phyloP scores from a whole-genome alignment of 2,797 vertebrate genomes.

The Tamandua tetradactyla region DNA sequence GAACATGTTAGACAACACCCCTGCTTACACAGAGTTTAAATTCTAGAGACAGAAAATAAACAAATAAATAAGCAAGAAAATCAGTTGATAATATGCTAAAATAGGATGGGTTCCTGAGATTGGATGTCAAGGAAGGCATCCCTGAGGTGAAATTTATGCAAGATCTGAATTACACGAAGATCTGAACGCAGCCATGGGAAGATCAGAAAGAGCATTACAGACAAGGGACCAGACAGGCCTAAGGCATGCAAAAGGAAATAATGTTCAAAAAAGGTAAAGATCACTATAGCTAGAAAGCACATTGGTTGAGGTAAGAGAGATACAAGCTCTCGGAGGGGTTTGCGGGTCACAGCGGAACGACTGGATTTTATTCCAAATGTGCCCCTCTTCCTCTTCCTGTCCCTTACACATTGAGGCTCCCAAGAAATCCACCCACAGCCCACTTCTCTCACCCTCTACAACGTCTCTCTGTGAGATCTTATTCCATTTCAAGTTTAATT shows the following conservation, averaged over 20 bases:
- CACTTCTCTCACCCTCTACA: not conserved
- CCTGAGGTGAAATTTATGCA: conserved; percentile 12
- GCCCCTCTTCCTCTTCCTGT: not conserved
- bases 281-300: not conserved
- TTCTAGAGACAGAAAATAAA: not conserved
- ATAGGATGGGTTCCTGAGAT: not conserved
- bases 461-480: not conserved
- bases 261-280: not conserved
- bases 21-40: not conserved
- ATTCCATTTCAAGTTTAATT: not conserved
- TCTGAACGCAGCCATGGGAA: not conserved
- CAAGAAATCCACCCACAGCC: not conserved
- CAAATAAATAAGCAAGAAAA: conserved; percentile 19
- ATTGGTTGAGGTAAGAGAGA: not conserved
- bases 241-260: conserved; percentile 11
- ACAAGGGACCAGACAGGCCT: not conserved
- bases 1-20: not conserved
- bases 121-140: not conserved
- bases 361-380: not conserved
- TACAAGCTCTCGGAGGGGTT: not conserved
- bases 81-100: not conserved
- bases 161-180: conserved; percentile 53
- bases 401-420: not conserved
- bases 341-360: not conserved
- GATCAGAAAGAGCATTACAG: not conserved